Evolutionary conservation across 2,888 invertebrate species (phyloP), one percentile per base, ranked within the genome.

Genomic region (Sclerodermus sp.): DNA sequence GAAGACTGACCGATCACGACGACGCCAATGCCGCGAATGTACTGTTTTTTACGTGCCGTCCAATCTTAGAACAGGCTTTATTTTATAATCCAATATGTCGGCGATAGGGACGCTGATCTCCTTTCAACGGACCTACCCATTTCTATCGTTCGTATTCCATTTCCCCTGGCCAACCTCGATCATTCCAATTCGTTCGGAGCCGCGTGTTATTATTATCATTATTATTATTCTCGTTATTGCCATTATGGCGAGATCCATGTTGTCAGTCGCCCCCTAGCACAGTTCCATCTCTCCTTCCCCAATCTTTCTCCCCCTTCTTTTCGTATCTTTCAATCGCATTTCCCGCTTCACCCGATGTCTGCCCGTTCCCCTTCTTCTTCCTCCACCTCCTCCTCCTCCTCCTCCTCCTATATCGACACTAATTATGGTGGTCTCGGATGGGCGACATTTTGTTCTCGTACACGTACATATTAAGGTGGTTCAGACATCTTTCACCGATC

Each of bases 381-480:
- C 9, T 18, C 15, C 47, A n/a, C 40, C 42, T 42, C 31, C 40
- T 41, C 42, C 30, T 30, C 30, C 9, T 18, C 15, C 47, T 30
- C 51, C 18, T 38, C 15, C 18, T 36, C 45, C 15, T 42, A 38
- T 39, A 32, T 42, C 38, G 50, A 52, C 63, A 66, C 69, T 77
- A 76, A 77, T 77, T 77, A 77, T 76, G 75, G 74, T 73, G 73
- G 76, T 68, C 64, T 63, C 58, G 58, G 59, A 49, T 60, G 56
- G 66, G 68, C 74, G 77, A 76, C 77, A 77, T 77, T 77, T 77
- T 77, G 76, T 77, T 76, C 69, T 57, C 62, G 34, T 45, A 46
- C 12, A 46, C 42, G 53, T 58, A 66, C 57, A 67, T 23, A 23
- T 23, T 8, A 74, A 74, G 68, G 73, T 74, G 74, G 73, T 73